phyloP scores from a whole-genome alignment of 2,888 invertebrate genomes.

The Tiliacea citrago region DNA sequence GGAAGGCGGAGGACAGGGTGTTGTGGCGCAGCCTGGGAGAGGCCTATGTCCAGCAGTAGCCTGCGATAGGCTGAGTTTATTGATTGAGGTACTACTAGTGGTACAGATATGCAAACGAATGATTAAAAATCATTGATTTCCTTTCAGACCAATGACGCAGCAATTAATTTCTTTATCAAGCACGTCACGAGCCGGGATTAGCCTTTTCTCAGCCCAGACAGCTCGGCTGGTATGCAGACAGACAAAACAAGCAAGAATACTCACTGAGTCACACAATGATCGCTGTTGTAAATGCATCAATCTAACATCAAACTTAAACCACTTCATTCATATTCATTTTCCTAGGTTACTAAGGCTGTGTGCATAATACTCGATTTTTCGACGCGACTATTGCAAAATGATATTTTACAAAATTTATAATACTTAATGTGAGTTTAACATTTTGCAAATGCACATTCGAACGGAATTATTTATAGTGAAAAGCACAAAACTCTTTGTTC shows the following conservation, averaged over 20 bases:
- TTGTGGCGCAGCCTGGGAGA: too few species aligned
- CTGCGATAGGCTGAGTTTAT: too few species aligned
- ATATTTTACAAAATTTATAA: not conserved
- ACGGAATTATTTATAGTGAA: not conserved
- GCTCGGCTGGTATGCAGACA: conserved; percentile 55
- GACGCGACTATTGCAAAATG: not conserved
- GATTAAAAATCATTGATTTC: not conserved
- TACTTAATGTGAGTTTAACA: not conserved
- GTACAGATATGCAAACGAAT: not conserved
- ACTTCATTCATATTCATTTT: conserved; percentile 42
- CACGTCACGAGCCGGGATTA: conserved; percentile 6
- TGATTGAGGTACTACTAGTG: not conserved
- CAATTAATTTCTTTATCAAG: conserved; percentile 9
- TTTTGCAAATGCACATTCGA: not conserved
- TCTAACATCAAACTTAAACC: conserved; percentile 32
- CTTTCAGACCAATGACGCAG: not conserved
- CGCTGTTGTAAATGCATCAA: conserved; percentile 33
- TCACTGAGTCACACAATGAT: conserved; percentile 39
- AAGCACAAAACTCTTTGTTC: not conserved
- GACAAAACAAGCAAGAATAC: conserved; percentile 30
- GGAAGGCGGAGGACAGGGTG: too few species aligned
- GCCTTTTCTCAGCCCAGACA: conserved; percentile 30
- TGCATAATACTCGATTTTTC: not conserved
- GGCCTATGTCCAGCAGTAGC: too few species aligned
- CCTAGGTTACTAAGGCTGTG: conserved; percentile 7